Conservation (phyloP, 2,888 invertebrate species). For the Cremastobaeus sp. region DNA sequence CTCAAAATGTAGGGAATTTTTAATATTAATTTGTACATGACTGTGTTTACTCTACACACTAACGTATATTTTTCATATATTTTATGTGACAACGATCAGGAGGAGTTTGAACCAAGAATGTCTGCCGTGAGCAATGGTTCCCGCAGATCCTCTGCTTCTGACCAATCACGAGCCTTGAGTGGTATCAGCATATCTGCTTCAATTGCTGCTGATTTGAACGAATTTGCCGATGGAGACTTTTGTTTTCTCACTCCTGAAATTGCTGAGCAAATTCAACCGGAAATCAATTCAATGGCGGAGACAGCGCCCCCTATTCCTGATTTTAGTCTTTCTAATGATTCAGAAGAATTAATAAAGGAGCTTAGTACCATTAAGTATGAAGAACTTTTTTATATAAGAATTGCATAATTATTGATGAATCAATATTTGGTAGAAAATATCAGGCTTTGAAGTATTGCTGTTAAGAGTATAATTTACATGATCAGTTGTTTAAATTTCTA, state of each 20-base stretch:
- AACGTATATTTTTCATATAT: too few relatives aligned
- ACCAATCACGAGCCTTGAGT: background rate
- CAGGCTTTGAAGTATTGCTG: too few relatives aligned
- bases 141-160: background rate
- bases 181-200: conserved; percentile 32
- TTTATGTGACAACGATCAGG: too few relatives aligned
- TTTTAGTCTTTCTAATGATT: background rate
- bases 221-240: conserved; percentile 18
- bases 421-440: too few relatives aligned
- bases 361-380: background rate
- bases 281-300: background rate
- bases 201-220: background rate
- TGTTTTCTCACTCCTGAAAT: background rate
- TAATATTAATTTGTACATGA: too few relatives aligned
- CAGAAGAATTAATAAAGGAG: conserved; percentile 1
- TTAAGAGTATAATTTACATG: too few relatives aligned
- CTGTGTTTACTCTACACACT: too few relatives aligned
- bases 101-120: background rate
- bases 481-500: too few relatives aligned
- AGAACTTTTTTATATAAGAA: background rate
- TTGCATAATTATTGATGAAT: too few relatives aligned
- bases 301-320: conserved; percentile 16
- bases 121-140: conserved; percentile 1
- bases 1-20: too few relatives aligned
- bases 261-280: conserved; percentile 13